A percentile compares a stretch with the other conserved stretches of the same genome.
Conservation (phyloP, 1,140 invertebrate species). For the Anastrepha obliqua region DNA sequence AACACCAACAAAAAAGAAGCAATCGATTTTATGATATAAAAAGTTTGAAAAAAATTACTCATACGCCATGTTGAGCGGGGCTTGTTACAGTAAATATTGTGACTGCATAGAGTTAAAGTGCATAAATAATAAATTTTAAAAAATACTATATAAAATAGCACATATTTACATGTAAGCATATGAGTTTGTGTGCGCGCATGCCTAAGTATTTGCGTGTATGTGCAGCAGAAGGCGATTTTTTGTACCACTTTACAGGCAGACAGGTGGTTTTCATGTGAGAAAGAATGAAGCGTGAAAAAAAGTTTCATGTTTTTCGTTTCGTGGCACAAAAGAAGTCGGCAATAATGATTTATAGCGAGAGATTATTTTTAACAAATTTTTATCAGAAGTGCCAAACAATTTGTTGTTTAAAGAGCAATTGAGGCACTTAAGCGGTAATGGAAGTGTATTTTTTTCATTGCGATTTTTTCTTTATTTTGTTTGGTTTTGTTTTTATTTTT, state of each 20-base stretch:
- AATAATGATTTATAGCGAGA: slow-evolving; percentile 42
- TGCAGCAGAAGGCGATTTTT: no score
- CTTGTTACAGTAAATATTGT: neutral
- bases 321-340: neutral
- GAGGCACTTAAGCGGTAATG: slow-evolving; percentile 3
- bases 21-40: neutral
- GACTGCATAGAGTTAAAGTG: neutral
- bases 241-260: neutral
- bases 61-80: neutral
- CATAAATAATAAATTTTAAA: slow-evolving; percentile 43
- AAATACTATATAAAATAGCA: neutral
- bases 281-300: neutral
- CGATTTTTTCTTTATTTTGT: neutral
- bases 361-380: slow-evolving; percentile 53
- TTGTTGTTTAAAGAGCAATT: slow-evolving; percentile 50
- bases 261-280: slow-evolving; percentile 1
- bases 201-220: no score
- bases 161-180: neutral
- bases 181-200: no score
- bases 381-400: slow-evolving; percentile 46
- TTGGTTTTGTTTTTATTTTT: neutral
- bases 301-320: neutral
- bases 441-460: neutral
- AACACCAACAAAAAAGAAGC: neutral
- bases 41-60: neutral